Evolutionary conservation across 1,140 invertebrate species (phyloP).

Genomic region (Rhagoletis pomonella): DNA sequence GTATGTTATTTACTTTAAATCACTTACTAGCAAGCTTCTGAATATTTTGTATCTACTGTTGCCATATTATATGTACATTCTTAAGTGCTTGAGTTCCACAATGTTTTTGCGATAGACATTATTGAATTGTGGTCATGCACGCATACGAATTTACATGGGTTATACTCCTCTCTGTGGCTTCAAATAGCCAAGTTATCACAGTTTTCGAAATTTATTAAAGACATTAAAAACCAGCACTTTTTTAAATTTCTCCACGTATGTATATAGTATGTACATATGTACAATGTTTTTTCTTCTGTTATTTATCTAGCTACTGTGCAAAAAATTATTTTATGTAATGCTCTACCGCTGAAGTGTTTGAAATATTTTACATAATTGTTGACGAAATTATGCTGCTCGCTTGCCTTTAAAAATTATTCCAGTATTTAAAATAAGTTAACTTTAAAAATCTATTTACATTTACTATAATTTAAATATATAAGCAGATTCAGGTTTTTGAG

Average conservation of each 20-base stretch:
- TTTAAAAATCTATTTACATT: constrained; percentile 18
- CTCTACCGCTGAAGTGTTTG: background rate
- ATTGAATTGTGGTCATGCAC: too few relatives aligned
- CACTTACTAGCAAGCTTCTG: background rate
- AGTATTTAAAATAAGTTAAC: constrained; percentile 30
- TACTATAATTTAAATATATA: constrained; percentile 13
- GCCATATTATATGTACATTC: too few relatives aligned
- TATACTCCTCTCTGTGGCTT: background rate
- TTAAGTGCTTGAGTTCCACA: too few relatives aligned
- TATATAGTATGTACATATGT: too few relatives aligned
- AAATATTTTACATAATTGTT: background rate
- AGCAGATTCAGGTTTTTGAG: constrained; percentile 43
- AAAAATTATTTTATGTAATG: background rate
- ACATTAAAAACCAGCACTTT: background rate
- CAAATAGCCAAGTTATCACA: constrained; percentile 5
- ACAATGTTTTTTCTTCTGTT: too few relatives aligned
- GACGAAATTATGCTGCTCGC: background rate
- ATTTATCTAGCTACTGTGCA: background rate
- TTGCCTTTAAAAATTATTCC: background rate
- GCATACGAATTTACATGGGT: too few relatives aligned
- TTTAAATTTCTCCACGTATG: too few relatives aligned
- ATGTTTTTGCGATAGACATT: too few relatives aligned
- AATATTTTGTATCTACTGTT: too few relatives aligned
- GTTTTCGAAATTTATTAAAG: background rate
- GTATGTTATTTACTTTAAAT: background rate